phyloP scores from a whole-genome alignment of 2,797 vertebrate species.

The Mormyrus hasselquistii region DNA sequence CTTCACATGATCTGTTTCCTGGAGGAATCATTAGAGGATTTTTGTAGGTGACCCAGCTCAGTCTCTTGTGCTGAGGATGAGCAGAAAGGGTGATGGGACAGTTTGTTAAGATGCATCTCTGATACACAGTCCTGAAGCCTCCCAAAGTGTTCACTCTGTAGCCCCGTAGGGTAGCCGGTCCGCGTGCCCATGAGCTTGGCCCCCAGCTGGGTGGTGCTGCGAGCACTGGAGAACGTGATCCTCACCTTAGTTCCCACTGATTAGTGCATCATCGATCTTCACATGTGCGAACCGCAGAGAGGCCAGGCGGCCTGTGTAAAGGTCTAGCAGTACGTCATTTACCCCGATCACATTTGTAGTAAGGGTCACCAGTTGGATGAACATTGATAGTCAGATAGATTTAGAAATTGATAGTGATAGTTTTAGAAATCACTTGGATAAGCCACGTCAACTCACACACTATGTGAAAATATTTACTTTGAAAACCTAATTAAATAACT shows the following conservation, averaged over 20 bases:
- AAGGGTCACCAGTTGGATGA: background rate
- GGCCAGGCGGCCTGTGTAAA: background rate
- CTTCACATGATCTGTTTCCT: background rate
- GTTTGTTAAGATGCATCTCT: background rate
- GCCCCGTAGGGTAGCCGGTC: background rate
- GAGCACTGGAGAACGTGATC: background rate
- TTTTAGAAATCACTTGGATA: background rate
- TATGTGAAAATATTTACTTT: conserved; percentile 14
- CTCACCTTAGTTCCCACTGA: background rate
- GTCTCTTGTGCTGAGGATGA: background rate
- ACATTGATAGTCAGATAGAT: background rate
- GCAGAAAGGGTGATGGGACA: too few relatives aligned
- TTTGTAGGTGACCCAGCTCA: background rate
- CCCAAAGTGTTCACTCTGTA: background rate
- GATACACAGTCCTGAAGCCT: background rate
- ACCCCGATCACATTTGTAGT: background rate
- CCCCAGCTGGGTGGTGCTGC: background rate
- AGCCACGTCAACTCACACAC: background rate
- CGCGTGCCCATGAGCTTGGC: background rate
- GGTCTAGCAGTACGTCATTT: background rate
- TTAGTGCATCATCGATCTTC: background rate
- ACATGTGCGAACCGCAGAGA: background rate
- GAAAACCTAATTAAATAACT: conserved; percentile 9
- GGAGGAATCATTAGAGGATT: background rate
- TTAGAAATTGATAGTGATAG: background rate